phyloP scores from a whole-genome alignment of 2,797 vertebrate genomes.

The Clarias fuscus region DNA sequence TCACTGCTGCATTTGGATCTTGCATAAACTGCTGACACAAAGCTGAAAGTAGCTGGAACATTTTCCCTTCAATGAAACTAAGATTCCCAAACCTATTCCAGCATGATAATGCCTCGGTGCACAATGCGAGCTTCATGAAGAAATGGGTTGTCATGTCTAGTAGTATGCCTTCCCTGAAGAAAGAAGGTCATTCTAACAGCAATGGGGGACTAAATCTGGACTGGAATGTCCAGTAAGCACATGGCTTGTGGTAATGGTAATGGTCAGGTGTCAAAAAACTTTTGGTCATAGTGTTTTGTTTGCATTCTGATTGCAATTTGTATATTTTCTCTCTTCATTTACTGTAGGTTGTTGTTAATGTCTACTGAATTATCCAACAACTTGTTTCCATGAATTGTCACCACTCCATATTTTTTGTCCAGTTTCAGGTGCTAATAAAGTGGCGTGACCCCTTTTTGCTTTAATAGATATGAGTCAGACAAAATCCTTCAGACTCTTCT shows the following conservation, averaged over 20 bases:
- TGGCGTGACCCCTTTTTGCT: not conserved
- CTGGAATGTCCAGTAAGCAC: not conserved
- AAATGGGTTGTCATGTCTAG: not conserved
- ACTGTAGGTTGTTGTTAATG: not conserved
- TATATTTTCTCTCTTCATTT: not conserved
- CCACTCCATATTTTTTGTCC: not conserved
- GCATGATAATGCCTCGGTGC: not conserved
- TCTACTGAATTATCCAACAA: not conserved
- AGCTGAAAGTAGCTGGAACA: not conserved
- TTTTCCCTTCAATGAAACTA: not conserved
- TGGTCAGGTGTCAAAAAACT: not conserved
- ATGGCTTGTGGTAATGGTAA: not conserved
- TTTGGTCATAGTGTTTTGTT: not conserved
- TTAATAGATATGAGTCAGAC: not conserved
- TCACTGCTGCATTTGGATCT: not conserved
- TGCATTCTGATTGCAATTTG: not conserved
- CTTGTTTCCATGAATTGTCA: not conserved
- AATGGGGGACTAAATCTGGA: not conserved
- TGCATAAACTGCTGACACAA: not conserved
- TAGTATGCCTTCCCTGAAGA: not conserved
- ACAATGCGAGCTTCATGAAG: not conserved
- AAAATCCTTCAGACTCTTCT: not conserved
- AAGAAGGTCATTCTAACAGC: not conserved
- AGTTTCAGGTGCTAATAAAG: not conserved
- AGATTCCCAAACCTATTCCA: not conserved